Evolutionary conservation across 2,797 vertebrate genomes (phyloP).

Genomic region (Diglossa cyanea): DNA sequence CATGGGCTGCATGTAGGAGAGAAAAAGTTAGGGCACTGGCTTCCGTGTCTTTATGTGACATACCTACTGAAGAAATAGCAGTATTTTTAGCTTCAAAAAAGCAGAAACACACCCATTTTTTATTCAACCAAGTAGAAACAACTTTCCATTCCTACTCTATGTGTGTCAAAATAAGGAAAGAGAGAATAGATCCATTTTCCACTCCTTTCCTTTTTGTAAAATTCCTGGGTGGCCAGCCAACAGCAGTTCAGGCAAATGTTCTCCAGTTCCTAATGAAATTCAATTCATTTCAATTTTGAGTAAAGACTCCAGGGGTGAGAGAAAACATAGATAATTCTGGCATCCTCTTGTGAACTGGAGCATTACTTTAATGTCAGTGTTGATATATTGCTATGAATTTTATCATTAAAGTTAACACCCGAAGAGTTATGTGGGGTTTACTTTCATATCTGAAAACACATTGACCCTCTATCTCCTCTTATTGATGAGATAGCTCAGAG

Average conservation of each 20-base stretch:
- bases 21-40: no score
- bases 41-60: no score
- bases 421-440: conserved; percentile 48
- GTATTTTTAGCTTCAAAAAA: no score
- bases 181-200: not conserved
- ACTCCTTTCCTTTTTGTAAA: not conserved
- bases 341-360: not conserved
- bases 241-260: not conserved
- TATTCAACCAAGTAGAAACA: no score
- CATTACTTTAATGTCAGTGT: conserved; percentile 52
- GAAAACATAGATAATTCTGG: conserved; percentile 16
- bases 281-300: conserved; percentile 19
- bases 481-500: conserved; percentile 58
- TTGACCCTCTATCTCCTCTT: conserved; percentile 49
- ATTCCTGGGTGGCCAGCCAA: not conserved
- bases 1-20: no score
- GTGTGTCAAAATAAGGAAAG: no score
- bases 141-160: no score
- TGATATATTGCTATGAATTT: conserved; percentile 53
- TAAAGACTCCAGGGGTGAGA: not conserved
- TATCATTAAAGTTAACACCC: conserved; percentile 55
- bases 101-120: no score
- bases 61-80: no score
- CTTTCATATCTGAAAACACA: conserved; percentile 52
- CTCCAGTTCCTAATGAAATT: conserved; percentile 5